These are phyloP conservation scores for Gryllus bimaculatus DNA, from an alignment of 1,140 invertebrate species.

Conservation along the genomic window DNA sequence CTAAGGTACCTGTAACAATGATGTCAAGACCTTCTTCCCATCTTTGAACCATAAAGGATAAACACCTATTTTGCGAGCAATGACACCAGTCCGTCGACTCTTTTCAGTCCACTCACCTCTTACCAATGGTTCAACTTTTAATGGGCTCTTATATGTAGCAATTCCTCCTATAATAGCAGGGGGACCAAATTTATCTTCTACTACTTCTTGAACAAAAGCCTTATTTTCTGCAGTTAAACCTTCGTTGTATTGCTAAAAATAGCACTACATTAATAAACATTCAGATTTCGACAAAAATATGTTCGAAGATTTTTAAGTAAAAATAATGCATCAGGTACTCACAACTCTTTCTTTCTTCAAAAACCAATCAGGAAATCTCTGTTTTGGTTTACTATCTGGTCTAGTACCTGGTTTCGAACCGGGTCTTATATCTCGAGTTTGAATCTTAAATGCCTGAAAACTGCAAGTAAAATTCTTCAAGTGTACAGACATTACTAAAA, in stretches of 20 bases:
- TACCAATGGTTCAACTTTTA: slow-evolving; percentile 45
- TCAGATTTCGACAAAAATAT: neutral
- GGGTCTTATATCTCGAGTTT: neutral
- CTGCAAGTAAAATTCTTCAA: neutral
- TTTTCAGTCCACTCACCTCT: slow-evolving; percentile 50
- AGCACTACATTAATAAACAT: neutral
- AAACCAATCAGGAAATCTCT: slow-evolving; percentile 47
- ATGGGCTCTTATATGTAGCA: slow-evolving; percentile 36
- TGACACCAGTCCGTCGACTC: slow-evolving; percentile 66
- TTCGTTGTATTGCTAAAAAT: slow-evolving; percentile 51
- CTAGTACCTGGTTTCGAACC: neutral
- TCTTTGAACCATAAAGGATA: slow-evolving; percentile 87
- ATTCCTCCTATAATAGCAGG: slow-evolving; percentile 35
- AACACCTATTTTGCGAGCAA: slow-evolving; percentile 87
- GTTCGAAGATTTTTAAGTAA: slow-evolving; percentile 17
- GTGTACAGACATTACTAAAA: too few relatives aligned
- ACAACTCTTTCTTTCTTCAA: slow-evolving; percentile 41
- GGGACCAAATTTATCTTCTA: slow-evolving; percentile 51
- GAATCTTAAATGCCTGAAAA: neutral
- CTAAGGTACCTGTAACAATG: slow-evolving; percentile 67
- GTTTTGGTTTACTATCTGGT: slow-evolving; percentile 30
- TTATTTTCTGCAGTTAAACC: slow-evolving; percentile 67
- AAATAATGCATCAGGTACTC: slow-evolving; percentile 27
- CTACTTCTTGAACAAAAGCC: slow-evolving; percentile 69
- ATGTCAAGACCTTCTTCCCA: slow-evolving; percentile 67